Percentiles rank a stretch among this genome's conserved stretches.
phyloP scores from a whole-genome alignment of 1,140 invertebrate genomes.

The Formica exsecta region DNA sequence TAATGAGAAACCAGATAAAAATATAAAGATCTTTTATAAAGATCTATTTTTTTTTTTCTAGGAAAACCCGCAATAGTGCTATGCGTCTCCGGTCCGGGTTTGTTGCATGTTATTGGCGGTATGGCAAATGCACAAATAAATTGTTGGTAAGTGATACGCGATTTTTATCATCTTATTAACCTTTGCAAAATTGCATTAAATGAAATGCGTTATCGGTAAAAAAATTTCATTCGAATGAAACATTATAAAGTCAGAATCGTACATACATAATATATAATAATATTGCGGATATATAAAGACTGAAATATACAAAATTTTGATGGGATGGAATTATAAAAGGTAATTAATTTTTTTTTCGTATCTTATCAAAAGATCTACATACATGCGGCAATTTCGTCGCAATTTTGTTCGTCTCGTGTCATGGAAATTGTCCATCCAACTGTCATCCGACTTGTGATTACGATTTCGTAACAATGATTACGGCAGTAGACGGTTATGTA shows the following conservation, averaged over 20 bases:
- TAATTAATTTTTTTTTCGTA: slow-evolving; percentile 25
- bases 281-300: not conserved
- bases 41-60: slow-evolving; percentile 68
- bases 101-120: slow-evolving; percentile 96
- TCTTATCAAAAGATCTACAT: not conserved
- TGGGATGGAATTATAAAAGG: not conserved
- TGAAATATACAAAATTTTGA: not conserved
- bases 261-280: not conserved
- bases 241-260: not conserved
- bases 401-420: slow-evolving; percentile 6
- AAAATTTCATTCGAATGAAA: not conserved
- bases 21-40: not conserved
- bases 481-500: not conserved
- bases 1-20: not conserved
- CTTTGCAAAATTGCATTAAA: not conserved
- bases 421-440: slow-evolving; percentile 24
- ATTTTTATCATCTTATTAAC: not conserved
- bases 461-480: slow-evolving; percentile 28
- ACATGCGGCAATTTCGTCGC: not conserved
- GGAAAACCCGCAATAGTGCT: slow-evolving; percentile 96
- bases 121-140: slow-evolving; percentile 99
- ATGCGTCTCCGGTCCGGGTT: slow-evolving; percentile 97
- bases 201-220: not conserved
- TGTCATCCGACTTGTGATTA: slow-evolving; percentile 24
- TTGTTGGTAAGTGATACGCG: slow-evolving; percentile 91